phyloP scores from a whole-genome alignment of 2,113 vertebrate genomes.

The Rhinolophus sinicus region DNA sequence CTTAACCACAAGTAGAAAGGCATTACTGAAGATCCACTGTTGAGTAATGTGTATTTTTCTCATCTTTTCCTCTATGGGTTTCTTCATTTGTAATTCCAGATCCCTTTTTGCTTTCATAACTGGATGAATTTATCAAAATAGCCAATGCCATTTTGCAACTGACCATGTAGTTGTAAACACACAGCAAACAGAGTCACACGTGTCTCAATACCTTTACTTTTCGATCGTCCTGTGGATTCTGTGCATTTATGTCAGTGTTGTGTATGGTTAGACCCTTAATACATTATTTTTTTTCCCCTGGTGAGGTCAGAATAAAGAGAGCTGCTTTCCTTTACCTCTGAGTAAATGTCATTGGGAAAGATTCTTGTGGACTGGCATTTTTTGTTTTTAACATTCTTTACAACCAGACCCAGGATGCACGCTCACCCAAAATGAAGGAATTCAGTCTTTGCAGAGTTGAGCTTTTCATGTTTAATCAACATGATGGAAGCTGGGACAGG shows the following conservation, averaged over 20 bases:
- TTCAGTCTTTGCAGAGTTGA: conserved; percentile 19
- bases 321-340: conserved; percentile 5
- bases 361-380: conserved; percentile 45
- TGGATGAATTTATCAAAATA: neutral
- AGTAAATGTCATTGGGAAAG: conserved; percentile 30
- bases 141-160: neutral
- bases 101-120: neutral
- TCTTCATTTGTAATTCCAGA: neutral
- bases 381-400: conserved; percentile 60
- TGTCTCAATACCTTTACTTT: fast-evolving
- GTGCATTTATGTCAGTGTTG: neutral
- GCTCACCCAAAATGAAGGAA: neutral
- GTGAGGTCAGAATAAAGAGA: conserved; percentile 12
- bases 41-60: neutral
- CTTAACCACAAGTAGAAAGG: neutral
- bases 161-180: neutral
- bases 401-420: neutral
- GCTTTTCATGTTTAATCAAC: neutral
- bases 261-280: neutral
- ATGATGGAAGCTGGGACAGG: neutral
- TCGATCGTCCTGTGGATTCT: fast-evolving
- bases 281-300: neutral
- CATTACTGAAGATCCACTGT: neutral
- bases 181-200: neutral
- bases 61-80: neutral